Base-by-base conservation (phyloP, 23 tunicate species). In the Styela clava region DNA sequence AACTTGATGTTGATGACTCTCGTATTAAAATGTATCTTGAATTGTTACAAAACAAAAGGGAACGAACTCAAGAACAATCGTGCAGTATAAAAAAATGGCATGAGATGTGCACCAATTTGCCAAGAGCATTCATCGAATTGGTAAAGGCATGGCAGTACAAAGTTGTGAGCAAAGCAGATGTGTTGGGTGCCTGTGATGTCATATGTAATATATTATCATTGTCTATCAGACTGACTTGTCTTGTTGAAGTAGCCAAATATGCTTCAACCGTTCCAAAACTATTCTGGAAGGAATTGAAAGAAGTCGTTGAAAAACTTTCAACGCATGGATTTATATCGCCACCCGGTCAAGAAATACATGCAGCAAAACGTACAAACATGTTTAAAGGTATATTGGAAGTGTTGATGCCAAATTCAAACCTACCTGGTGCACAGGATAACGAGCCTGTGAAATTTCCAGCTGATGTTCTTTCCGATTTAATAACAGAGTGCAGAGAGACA, bases 41-140 rank as follows among this genome's bases (percentile, higher is more conserved):
- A 28, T 16, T 21, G 12, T 44, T 84, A 19, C 74, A 82, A 16
- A 71, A 69, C 2, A 61, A 68, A 18, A 34, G 86, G 33, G 83
- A 89, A 44, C 44, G 76, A 2, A 52, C 84, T 18, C 27, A 68
- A 7, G 98, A 93, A 32, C 69, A 81, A 22, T 64, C 62, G 35
- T 65, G 78, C 9, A 81, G 68, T 52, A 24, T 81, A 36, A 52
- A 80, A 61, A 88, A 88, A 32, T 93, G 98, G 98, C 65, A 84
- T 28, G 98, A 88, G 23, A 63, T 87, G 36, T 84, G 89, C 64
- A 74, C 33, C 9, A 87, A 93, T 74, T 62, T 93, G 34, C 91
- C 98, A 1, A 89, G 84, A 69, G 93, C 94, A 2, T 52, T 93
- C 24, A 31, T 88, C 20, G 98, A 93, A 77, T 29, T 93, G 36